These are phyloP conservation scores for Callimorpha dominula DNA, from an alignment of 2,888 invertebrate species.

Conservation along the genomic window DNA sequence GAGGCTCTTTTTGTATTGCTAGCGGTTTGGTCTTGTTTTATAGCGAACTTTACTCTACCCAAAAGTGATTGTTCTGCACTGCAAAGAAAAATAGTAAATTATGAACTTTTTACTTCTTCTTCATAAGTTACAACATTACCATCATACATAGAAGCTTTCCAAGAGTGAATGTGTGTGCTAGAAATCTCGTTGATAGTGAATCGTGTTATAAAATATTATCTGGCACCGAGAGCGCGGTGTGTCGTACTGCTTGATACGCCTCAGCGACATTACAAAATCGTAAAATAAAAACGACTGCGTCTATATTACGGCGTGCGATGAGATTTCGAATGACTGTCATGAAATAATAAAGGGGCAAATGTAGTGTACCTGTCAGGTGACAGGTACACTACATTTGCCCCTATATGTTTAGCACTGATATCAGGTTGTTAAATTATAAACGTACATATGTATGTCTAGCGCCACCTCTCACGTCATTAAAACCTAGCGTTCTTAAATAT, in stretches of 20 bases:
- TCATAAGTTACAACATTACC: neutral
- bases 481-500: conserved; percentile 53
- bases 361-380: conserved; percentile 65
- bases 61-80: conserved; percentile 14
- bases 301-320: conserved; percentile 61
- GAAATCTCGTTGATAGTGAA: conserved; percentile 31
- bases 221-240: conserved; percentile 28
- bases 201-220: conserved; percentile 50
- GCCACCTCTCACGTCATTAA: conserved; percentile 63
- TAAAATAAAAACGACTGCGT: conserved; percentile 70
- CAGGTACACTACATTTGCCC: no score
- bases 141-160: conserved; percentile 19
- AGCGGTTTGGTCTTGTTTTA: conserved; percentile 31
- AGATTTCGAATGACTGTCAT: conserved; percentile 70
- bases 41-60: conserved; percentile 18
- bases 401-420: conserved; percentile 54
- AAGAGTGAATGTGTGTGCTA: conserved; percentile 10
- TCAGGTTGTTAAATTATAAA: conserved; percentile 62
- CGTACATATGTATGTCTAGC: conserved; percentile 29
- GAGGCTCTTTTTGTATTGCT: conserved; percentile 44
- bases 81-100: neutral
- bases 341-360: conserved; percentile 70
- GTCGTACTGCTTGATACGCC: conserved; percentile 50
- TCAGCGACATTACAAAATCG: conserved; percentile 67
- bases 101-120: neutral